Conservation (phyloP, 2,797 vertebrate species). For the Neomorphus geoffroyi region DNA sequence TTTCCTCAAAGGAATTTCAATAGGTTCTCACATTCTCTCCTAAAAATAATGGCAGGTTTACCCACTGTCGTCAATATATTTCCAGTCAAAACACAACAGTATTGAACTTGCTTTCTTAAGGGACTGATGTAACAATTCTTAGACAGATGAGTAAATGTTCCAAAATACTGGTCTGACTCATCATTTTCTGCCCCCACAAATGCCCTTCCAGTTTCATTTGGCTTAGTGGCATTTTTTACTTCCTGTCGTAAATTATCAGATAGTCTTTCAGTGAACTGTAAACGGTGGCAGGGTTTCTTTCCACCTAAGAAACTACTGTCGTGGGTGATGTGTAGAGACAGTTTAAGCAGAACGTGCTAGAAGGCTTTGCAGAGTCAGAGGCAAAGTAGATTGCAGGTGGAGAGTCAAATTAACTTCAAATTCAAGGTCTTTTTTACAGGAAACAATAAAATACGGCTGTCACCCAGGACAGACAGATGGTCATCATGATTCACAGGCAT, state of each 20-base stretch:
- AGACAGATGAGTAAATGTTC: conserved; percentile 29
- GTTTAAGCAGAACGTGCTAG: background rate
- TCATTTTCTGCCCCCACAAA: conserved; percentile 36
- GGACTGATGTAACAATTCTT: background rate
- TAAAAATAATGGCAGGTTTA: background rate
- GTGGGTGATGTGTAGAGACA: background rate
- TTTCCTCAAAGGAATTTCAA: background rate
- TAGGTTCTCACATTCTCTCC: background rate
- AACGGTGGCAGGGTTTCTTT: background rate
- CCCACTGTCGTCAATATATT: background rate
- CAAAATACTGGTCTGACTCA: conserved; percentile 39
- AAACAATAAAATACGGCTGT: background rate
- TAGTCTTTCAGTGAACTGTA: background rate
- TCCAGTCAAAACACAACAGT: background rate
- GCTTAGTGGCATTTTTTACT: conserved; percentile 7
- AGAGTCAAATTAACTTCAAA: background rate
- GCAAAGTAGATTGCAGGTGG: background rate
- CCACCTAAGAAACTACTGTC: background rate
- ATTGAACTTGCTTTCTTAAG: background rate
- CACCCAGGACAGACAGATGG: background rate
- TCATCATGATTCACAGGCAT: background rate
- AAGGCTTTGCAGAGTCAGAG: background rate
- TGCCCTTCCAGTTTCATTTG: background rate
- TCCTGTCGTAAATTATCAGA: conserved; percentile 7
- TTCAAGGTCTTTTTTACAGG: background rate